A percentile compares a stretch with the other conserved stretches of the same genome.
Evolutionary conservation across 2,797 vertebrate genomes (phyloP).

Genomic region (Sebastes miniatus): DNA sequence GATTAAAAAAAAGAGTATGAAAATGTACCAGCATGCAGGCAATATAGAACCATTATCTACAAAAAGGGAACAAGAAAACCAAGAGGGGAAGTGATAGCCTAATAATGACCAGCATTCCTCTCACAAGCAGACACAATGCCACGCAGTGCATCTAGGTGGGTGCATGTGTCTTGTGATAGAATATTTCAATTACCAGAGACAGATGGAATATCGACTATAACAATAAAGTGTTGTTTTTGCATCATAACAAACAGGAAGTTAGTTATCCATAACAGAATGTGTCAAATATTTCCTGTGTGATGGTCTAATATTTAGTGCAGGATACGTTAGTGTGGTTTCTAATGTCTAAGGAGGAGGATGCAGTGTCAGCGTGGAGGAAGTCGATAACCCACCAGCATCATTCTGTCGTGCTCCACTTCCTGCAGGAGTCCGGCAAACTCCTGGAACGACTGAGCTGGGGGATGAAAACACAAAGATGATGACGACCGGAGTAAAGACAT

Average conservation of each 20-base stretch:
- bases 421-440: slow-evolving; percentile 95
- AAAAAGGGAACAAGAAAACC: slow-evolving; percentile 21
- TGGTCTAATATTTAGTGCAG: background rate
- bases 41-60: background rate
- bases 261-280: background rate
- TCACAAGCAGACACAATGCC: background rate
- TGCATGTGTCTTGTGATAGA: background rate
- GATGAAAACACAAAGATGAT: slow-evolving; percentile 25
- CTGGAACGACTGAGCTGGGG: slow-evolving; percentile 93
- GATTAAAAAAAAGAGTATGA: background rate
- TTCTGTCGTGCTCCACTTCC: slow-evolving; percentile 94
- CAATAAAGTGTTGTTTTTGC: background rate
- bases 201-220: background rate
- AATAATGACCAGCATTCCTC: background rate
- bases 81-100: slow-evolving; percentile 32
- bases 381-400: slow-evolving; percentile 92
- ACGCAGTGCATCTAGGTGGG: background rate
- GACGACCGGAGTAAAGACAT: slow-evolving; percentile 9
- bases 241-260: background rate
- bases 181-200: background rate
- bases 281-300: background rate
- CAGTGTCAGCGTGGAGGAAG: slow-evolving; percentile 42
- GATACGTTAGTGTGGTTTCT: background rate
- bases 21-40: background rate
- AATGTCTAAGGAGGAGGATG: slow-evolving; percentile 30